Conservation (phyloP, 2,797 vertebrate species). For the Anolis apletophallus region DNA sequence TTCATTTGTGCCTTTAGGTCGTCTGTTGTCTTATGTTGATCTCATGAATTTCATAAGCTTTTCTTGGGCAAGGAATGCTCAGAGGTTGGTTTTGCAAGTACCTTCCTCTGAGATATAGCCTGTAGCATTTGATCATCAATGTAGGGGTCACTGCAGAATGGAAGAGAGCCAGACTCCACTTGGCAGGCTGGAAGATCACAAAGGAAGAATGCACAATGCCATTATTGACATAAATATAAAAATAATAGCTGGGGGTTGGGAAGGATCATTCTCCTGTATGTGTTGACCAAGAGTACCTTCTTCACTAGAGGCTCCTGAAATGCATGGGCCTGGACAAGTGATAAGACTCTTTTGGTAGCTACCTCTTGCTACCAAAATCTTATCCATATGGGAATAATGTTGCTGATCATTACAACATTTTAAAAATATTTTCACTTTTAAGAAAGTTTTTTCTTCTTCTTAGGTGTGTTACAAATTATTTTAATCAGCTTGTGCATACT, state of each 20-base stretch:
- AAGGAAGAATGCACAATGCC: background rate
- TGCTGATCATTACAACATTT: background rate
- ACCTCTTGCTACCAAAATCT: background rate
- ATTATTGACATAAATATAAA: background rate
- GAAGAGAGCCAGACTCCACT: background rate
- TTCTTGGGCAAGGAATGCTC: no score
- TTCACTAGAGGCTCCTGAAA: background rate
- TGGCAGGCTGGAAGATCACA: background rate
- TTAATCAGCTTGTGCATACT: background rate
- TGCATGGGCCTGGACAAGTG: no score
- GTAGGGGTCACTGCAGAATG: background rate
- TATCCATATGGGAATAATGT: no score
- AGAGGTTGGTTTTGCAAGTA: no score
- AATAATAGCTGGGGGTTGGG: background rate
- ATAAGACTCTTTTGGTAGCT: background rate
- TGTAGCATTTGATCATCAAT: background rate
- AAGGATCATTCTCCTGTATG: background rate
- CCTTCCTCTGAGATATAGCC: background rate
- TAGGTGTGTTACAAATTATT: background rate
- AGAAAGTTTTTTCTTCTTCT: background rate
- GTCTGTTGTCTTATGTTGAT: no score
- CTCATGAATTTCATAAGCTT: no score
- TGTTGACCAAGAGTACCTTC: background rate
- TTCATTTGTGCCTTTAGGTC: no score
- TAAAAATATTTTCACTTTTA: background rate